A percentile compares a stretch with the other conserved stretches of the same genome.
phyloP scores from a whole-genome alignment of 2,113 vertebrate species.

The Plotosus lineatus region DNA sequence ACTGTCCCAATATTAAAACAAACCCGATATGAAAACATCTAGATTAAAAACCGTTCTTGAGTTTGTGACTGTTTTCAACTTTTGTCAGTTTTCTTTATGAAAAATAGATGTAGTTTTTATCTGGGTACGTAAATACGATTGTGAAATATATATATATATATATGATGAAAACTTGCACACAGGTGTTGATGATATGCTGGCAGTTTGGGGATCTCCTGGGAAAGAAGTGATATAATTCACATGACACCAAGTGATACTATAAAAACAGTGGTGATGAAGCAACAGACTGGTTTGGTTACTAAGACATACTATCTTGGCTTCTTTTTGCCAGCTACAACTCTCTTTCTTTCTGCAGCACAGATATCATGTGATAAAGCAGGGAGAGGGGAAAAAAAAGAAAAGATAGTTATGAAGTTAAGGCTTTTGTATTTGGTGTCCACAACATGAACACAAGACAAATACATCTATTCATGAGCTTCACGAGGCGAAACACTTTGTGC shows the following conservation, averaged over 20 bases:
- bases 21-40: not conserved
- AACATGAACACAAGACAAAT: constrained; percentile 66
- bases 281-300: constrained; percentile 18
- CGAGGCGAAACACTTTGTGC: constrained; percentile 2
- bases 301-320: not conserved
- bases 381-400: constrained; percentile 44
- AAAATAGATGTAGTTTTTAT: constrained; percentile 16
- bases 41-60: not conserved
- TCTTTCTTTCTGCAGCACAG: constrained; percentile 30
- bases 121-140: constrained; percentile 22
- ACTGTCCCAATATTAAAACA: too few species aligned
- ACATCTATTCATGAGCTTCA: constrained; percentile 55
- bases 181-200: constrained; percentile 34
- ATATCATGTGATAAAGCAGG: too few species aligned
- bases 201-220: constrained; percentile 25
- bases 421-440: constrained; percentile 54
- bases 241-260: not conserved
- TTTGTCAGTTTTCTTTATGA: not conserved
- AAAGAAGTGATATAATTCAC: constrained; percentile 29
- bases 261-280: constrained; percentile 15
- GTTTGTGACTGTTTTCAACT: not conserved
- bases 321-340: not conserved
- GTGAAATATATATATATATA: not conserved
- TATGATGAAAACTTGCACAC: constrained; percentile 26
- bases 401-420: constrained; percentile 57